Evolutionary conservation across 2,797 vertebrate species (phyloP).

Genomic region (Falco novaeseelandiae): DNA sequence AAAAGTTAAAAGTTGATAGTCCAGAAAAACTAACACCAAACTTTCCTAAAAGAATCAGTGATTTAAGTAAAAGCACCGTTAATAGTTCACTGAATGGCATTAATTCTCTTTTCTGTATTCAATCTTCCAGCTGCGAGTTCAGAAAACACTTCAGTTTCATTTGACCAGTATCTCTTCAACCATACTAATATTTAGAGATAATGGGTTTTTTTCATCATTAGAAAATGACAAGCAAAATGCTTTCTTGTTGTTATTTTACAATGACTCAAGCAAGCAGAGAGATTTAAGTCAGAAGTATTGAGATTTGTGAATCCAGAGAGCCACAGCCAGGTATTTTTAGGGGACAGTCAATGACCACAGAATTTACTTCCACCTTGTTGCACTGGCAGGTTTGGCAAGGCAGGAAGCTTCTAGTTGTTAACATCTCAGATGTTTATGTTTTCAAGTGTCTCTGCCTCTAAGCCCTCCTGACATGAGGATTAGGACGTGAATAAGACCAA

Average conservation of each 20-base stretch:
- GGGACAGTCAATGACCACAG: neutral
- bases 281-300: neutral
- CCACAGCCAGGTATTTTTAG: neutral
- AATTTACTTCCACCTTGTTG: neutral
- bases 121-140: neutral
- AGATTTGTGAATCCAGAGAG: neutral
- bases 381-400: neutral
- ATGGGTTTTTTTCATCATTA: neutral
- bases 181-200: neutral
- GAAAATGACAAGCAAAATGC: neutral
- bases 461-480: neutral
- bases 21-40: neutral
- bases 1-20: neutral
- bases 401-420: neutral
- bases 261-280: neutral
- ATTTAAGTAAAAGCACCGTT: neutral
- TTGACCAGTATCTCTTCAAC: neutral
- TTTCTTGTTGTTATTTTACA: neutral
- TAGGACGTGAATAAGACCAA: neutral
- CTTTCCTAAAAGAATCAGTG: neutral
- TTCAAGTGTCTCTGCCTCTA: neutral
- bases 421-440: neutral
- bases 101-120: neutral
- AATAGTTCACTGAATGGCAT: neutral
- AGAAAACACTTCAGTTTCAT: neutral